Evolutionary conservation across 2,113 vertebrate species (phyloP), one percentile per base, ranked within the genome.

Genomic region (Aptenodytes forsteri): DNA sequence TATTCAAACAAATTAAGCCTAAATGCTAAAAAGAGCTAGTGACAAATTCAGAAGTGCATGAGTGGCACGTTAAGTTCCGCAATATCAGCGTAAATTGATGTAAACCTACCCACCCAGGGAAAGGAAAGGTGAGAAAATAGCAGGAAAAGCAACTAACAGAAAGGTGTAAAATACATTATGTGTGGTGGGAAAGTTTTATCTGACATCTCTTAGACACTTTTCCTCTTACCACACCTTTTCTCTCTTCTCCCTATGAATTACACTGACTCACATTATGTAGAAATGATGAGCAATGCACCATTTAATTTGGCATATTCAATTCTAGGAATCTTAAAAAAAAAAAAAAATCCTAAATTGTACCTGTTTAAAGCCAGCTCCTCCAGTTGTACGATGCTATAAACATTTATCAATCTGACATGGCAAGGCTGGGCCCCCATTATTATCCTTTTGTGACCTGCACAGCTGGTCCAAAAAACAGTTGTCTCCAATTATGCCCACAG

Each of bases 401-500:
- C 98, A 98, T 99, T 98, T 97, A 98, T 99, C 98, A 98, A 97
- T 47, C 94, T 98, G 98, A 98, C 98, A 98, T 92, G 54, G 84
- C 93, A 87, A 97, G 95, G 65, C 97, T 94, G 95, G 96, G 93
- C 83, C 97, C 97, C 98, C 92, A 94, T 97, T 98, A 98, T 98
- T 98, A 98, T 98, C 97, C 98, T 97, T 92, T 95, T 92, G 97
- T 97, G 98, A 98, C 96, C 96, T 96, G 90, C 80, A 97, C 94
- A 97, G 98, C 98, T 98, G 98, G 98, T 98, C 98, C 97, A 94
- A 97, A 96, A 96, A 98, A 97, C 98, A 98, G 98, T 97, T 98
- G 98, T 98, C 98, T 99, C 98, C 98, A 98, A 98, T 98, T 98
- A 98, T 97, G 96, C 98, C 98, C 95, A 96, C 56, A 98, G 98